These are phyloP conservation scores for Erebia palarica DNA, from an alignment of 2,888 invertebrate species.

Conservation along the genomic window DNA sequence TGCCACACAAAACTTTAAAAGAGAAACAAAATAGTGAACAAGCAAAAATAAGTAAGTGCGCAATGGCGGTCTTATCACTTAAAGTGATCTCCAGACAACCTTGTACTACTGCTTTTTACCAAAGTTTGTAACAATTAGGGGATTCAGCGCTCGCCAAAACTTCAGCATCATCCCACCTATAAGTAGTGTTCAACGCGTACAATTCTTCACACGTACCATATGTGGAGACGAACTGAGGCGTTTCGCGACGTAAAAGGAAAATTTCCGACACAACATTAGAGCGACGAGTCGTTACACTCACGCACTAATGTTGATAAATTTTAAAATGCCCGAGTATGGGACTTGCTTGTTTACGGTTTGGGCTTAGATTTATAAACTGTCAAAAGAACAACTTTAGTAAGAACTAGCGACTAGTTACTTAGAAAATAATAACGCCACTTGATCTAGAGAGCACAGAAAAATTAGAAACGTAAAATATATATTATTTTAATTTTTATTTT, in stretches of 20 bases:
- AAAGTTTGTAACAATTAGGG: conserved; percentile 20
- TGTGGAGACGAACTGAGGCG: conserved; percentile 31
- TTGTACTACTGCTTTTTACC: background rate
- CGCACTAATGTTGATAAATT: conserved; percentile 1
- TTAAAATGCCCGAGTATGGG: conserved; percentile 12
- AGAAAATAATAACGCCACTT: no score
- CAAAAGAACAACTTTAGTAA: no score
- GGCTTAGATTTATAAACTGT: conserved; percentile 63
- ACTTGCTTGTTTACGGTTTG: conserved; percentile 22
- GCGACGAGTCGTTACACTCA: conserved; percentile 15
- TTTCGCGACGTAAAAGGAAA: conserved; percentile 65
- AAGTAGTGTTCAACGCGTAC: conserved; percentile 29
- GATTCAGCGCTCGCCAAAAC: conserved; percentile 12
- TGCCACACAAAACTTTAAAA: no score
- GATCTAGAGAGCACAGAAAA: no score
- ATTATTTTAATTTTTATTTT: no score
- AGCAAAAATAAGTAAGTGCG: no score
- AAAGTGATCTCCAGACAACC: no score
- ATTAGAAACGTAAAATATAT: no score
- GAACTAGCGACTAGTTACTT: no score
- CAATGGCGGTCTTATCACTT: no score
- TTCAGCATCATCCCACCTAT: conserved; percentile 22
- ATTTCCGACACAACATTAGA: conserved; percentile 62
- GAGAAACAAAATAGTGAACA: no score
- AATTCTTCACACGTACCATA: conserved; percentile 33